Evolutionary conservation across 2,888 invertebrate species (phyloP).

Genomic region (Aquatica leii): DNA sequence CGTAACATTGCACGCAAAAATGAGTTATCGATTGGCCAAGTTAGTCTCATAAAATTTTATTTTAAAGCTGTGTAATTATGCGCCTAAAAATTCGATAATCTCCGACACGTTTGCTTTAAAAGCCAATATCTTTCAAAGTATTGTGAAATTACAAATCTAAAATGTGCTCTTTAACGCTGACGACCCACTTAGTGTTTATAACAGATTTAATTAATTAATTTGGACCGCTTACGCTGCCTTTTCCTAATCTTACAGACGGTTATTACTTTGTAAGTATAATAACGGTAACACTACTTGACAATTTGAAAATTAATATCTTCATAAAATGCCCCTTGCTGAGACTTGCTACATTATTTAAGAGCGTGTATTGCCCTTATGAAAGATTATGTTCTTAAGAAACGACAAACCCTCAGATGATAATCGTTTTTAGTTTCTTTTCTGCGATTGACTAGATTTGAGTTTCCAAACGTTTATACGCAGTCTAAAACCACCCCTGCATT

Average conservation of each 20-base stretch:
- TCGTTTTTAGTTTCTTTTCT: too few species aligned
- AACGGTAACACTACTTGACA: constrained; percentile 61
- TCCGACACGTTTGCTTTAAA: constrained; percentile 8
- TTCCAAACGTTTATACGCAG: too few species aligned
- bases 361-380: constrained; percentile 58
- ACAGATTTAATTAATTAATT: constrained; percentile 63
- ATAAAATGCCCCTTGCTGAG: constrained; percentile 60
- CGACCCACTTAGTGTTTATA: constrained; percentile 59
- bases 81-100: constrained; percentile 29
- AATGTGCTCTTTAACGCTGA: constrained; percentile 42
- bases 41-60: too few species aligned
- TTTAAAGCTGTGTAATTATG: too few species aligned
- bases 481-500: too few species aligned
- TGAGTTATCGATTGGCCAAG: too few species aligned
- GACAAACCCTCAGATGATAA: too few species aligned
- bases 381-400: constrained; percentile 56
- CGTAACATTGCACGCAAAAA: too few species aligned
- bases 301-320: constrained; percentile 62
- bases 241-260: constrained; percentile 60
- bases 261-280: constrained; percentile 62
- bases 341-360: constrained; percentile 54
- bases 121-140: constrained; percentile 32
- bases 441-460: too few species aligned
- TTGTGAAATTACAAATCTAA: constrained; percentile 45
- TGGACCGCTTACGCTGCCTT: constrained; percentile 58